Percentiles rank a stretch among this genome's conserved stretches.
phyloP scores from a whole-genome alignment of 2,888 invertebrate species.

The Dicranocentrus wangi region DNA sequence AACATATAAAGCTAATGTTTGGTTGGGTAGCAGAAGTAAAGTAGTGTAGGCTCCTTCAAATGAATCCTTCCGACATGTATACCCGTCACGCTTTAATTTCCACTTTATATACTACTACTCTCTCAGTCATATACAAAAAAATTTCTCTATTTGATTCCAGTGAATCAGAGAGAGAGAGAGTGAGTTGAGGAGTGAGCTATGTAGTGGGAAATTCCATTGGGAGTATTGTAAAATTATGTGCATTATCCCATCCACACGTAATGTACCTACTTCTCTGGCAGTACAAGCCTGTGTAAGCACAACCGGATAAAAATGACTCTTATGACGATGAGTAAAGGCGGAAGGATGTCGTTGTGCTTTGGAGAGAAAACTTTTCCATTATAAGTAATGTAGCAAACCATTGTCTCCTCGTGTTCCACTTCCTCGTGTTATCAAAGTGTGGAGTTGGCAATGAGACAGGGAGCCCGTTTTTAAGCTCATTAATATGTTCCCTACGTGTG shows the following conservation, averaged over 20 bases:
- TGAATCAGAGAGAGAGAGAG: slow-evolving; percentile 33
- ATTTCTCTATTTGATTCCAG: not conserved
- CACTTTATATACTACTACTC: slow-evolving; percentile 15
- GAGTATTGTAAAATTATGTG: slow-evolving; percentile 57
- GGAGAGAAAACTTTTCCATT: slow-evolving; percentile 22
- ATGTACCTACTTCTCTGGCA: slow-evolving; percentile 28
- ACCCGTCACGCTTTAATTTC: not conserved
- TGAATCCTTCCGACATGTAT: not conserved
- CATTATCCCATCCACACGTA: slow-evolving; percentile 13
- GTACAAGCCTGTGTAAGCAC: not conserved
- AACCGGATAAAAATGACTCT: slow-evolving; percentile 32
- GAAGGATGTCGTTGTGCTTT: slow-evolving; percentile 58
- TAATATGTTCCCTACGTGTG: slow-evolving; percentile 48
- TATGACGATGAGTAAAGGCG: slow-evolving; percentile 43
- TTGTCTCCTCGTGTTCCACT: slow-evolving; percentile 7
- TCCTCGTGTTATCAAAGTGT: not conserved
- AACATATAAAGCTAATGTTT: slow-evolving; percentile 8
- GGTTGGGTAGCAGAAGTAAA: too few relatives aligned
- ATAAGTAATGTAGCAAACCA: slow-evolving; percentile 1
- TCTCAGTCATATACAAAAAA: too few relatives aligned
- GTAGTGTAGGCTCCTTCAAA: not conserved
- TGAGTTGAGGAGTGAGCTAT: slow-evolving; percentile 28
- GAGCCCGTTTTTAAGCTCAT: slow-evolving; percentile 48
- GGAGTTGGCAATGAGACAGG: slow-evolving; percentile 34
- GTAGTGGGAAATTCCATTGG: slow-evolving; percentile 44